These are phyloP conservation scores for Drosophila yakuba DNA, from an alignment of 1,140 invertebrate genomes.

Conservation along the genomic window DNA sequence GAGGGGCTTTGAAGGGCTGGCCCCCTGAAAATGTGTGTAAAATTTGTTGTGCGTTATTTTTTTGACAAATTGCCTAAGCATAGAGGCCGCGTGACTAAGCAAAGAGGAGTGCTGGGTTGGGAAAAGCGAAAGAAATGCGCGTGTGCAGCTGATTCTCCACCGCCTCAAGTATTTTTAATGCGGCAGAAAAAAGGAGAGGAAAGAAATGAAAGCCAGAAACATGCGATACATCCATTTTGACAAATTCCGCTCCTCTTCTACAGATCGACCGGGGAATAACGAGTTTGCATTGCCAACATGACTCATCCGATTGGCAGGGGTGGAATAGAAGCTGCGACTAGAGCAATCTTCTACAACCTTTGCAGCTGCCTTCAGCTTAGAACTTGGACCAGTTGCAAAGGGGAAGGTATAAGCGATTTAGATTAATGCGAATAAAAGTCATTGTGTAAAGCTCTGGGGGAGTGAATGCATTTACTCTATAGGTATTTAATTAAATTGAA, in stretches of 20 bases:
- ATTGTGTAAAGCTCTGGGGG: neutral
- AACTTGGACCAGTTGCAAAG: slow-evolving; percentile 12
- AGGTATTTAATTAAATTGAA: neutral
- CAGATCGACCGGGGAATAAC: slow-evolving; percentile 48
- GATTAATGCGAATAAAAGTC: slow-evolving; percentile 8
- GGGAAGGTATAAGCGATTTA: neutral
- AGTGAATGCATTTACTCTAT: neutral
- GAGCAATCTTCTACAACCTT: slow-evolving; percentile 10
- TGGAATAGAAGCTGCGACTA: slow-evolving; percentile 18
- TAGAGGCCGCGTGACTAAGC: slow-evolving; percentile 73
- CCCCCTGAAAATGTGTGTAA: slow-evolving; percentile 46
- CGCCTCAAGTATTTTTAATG: slow-evolving; percentile 72
- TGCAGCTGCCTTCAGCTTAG: slow-evolving; percentile 37
- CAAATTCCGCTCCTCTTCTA: slow-evolving; percentile 56
- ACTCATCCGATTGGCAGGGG: slow-evolving; percentile 56
- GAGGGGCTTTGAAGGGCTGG: slow-evolving; percentile 51
- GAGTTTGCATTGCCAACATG: slow-evolving; percentile 66
- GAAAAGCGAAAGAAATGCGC: slow-evolving; percentile 59
- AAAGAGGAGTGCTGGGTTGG: slow-evolving; percentile 37
- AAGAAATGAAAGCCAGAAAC: slow-evolving; percentile 52
- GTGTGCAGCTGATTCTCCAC: slow-evolving; percentile 63
- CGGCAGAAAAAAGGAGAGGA: slow-evolving; percentile 54
- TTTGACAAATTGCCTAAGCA: slow-evolving; percentile 73
- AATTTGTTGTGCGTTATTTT: slow-evolving; percentile 51
- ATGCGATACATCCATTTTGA: slow-evolving; percentile 80